These are phyloP conservation scores for Alauda arvensis DNA, from an alignment of 2,797 vertebrate species.

Conservation along the genomic window DNA sequence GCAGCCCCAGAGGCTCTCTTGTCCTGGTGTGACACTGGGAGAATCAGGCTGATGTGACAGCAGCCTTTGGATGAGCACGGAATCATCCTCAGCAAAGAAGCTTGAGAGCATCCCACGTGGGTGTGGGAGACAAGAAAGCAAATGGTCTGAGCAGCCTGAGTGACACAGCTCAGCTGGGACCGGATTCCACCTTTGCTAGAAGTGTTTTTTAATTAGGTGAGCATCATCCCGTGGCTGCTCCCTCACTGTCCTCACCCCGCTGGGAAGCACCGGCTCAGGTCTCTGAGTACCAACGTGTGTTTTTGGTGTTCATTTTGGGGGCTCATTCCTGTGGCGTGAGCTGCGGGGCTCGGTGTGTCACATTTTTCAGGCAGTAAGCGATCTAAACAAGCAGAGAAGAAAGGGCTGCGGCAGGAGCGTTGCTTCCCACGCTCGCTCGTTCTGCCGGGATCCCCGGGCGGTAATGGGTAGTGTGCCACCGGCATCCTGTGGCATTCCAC, in stretches of 20 bases:
- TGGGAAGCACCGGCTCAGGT: not conserved
- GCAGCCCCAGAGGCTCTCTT: not conserved
- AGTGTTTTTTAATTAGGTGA: not conserved
- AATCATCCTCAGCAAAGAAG: not conserved
- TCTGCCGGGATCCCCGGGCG: slow-evolving; percentile 7
- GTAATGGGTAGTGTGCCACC: slow-evolving; percentile 46
- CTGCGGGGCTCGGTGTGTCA: not conserved
- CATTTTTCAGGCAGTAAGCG: not conserved
- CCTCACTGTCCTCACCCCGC: not conserved
- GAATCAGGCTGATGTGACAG: not conserved
- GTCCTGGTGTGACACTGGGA: not conserved
- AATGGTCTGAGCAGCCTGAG: not conserved
- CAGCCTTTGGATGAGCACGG: not conserved
- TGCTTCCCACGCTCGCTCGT: slow-evolving; percentile 37
- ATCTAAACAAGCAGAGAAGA: slow-evolving; percentile 24
- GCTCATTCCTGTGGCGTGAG: rapidly evolving
- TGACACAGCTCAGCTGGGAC: not conserved
- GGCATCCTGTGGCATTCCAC: not conserved
- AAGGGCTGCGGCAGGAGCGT: not conserved
- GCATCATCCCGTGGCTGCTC: not conserved
- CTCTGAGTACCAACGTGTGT: not conserved
- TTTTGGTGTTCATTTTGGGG: not conserved
- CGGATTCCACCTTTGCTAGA: rapidly evolving
- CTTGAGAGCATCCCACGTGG: not conserved
- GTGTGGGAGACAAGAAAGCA: not conserved